Percentiles rank a stretch among this genome's conserved stretches.
Conservation (phyloP, 2,113 vertebrate genomes). For the Mungos mungo region DNA sequence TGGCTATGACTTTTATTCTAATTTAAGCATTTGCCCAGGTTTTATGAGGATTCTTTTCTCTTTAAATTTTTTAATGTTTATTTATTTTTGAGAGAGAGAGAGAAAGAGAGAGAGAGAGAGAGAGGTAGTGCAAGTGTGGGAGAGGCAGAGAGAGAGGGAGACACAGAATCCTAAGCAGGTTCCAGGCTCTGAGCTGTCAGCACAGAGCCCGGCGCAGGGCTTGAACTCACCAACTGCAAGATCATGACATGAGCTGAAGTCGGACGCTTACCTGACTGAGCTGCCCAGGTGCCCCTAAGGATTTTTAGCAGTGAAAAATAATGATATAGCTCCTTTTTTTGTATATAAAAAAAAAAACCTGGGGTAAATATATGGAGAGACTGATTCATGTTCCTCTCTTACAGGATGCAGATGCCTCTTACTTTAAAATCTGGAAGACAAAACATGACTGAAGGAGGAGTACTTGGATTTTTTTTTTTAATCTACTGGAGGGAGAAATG, state of each 20-base stretch:
- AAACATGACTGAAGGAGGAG: slow-evolving; percentile 71
- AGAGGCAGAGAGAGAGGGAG: too few relatives aligned
- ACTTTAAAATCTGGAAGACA: slow-evolving; percentile 84
- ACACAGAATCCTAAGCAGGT: too few relatives aligned
- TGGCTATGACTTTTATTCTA: not conserved
- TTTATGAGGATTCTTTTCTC: not conserved
- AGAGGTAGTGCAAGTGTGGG: too few relatives aligned
- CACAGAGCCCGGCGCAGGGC: too few relatives aligned
- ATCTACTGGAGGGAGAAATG: not conserved
- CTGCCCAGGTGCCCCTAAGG: not conserved
- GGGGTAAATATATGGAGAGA: not conserved
- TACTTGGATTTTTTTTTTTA: not conserved
- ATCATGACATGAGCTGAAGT: too few relatives aligned
- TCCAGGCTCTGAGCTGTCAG: too few relatives aligned
- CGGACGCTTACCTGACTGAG: too few relatives aligned
- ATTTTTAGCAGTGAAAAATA: not conserved
- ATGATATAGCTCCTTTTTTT: not conserved
- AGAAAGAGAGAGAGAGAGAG: too few relatives aligned
- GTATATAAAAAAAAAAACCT: not conserved
- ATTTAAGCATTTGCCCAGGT: not conserved
- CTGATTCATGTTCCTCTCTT: slow-evolving; percentile 44
- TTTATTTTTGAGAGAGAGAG: too few relatives aligned
- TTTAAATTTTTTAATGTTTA: too few relatives aligned
- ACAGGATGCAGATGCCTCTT: slow-evolving; percentile 92
- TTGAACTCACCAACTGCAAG: too few relatives aligned